A percentile compares a stretch with the other conserved stretches of the same genome.
These are phyloP conservation scores for Nycteola revayana DNA, from an alignment of 2,888 invertebrate genomes.

Conservation along the genomic window DNA sequence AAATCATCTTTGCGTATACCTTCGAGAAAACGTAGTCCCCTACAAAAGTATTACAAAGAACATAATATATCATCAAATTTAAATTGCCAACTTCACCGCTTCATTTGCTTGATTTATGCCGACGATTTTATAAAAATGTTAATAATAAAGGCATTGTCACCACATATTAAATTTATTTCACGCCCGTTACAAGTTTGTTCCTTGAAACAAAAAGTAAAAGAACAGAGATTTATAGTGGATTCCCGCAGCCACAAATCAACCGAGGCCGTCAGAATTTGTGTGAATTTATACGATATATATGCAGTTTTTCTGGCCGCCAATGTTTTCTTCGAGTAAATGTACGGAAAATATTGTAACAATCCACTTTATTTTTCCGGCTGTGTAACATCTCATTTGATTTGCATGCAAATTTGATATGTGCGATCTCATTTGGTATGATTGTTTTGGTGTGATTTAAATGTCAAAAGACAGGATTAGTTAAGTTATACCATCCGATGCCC, in stretches of 20 bases:
- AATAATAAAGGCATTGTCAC: neutral
- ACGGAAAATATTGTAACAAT: slow-evolving; percentile 17
- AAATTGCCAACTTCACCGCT: too few relatives aligned
- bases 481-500: too few relatives aligned
- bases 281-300: slow-evolving; percentile 48
- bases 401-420: neutral
- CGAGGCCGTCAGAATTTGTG: slow-evolving; percentile 60
- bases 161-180: slow-evolving; percentile 6
- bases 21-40: too few relatives aligned
- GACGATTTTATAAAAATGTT: neutral
- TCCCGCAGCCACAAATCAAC: slow-evolving; percentile 67
- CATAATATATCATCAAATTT: too few relatives aligned
- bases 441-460: too few relatives aligned
- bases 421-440: too few relatives aligned
- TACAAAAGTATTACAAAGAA: too few relatives aligned
- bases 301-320: slow-evolving; percentile 40
- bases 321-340: slow-evolving; percentile 45
- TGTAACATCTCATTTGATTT: slow-evolving; percentile 11
- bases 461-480: too few relatives aligned
- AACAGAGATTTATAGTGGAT: slow-evolving; percentile 64
- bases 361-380: slow-evolving; percentile 30
- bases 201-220: slow-evolving; percentile 36
- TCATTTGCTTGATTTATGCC: too few relatives aligned
- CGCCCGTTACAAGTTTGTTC: slow-evolving; percentile 8
- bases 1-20: too few relatives aligned